Percentiles rank a stretch among this genome's conserved stretches.
Evolutionary conservation across 2,888 invertebrate species (phyloP).

Genomic region (Callimorpha dominula): DNA sequence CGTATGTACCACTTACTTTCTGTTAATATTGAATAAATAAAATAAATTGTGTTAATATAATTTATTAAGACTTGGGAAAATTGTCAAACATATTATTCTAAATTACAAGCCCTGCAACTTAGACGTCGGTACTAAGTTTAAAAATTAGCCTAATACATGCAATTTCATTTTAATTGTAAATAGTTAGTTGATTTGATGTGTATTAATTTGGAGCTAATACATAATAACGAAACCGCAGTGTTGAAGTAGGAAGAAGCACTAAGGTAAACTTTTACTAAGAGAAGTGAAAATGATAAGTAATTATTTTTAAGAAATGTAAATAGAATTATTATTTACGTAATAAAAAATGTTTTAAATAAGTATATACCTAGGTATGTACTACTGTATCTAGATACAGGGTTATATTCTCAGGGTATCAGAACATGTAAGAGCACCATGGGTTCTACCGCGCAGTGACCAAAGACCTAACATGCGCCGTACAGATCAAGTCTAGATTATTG

Average conservation of each 20-base stretch:
- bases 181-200: background rate
- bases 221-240: background rate
- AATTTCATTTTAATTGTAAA: too few relatives aligned
- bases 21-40: too few relatives aligned
- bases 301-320: background rate
- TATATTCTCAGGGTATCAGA: constrained; percentile 5
- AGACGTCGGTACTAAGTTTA: background rate
- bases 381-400: background rate
- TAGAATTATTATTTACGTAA: background rate
- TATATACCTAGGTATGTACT: too few relatives aligned
- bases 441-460: constrained; percentile 20
- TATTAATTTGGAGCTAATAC: background rate
- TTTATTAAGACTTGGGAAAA: background rate
- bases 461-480: constrained; percentile 24
- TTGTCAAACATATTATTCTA: too few relatives aligned
- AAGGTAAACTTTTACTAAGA: background rate
- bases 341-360: background rate
- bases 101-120: background rate
- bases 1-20: too few relatives aligned
- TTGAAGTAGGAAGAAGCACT: background rate
- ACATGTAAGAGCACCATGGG: background rate
- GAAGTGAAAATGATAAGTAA: background rate
- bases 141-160: background rate
- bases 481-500: constrained; percentile 19
- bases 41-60: background rate